These are phyloP conservation scores for Trissonchulus latispiculum DNA, from an alignment of 2,888 invertebrate genomes.

Conservation along the genomic window DNA sequence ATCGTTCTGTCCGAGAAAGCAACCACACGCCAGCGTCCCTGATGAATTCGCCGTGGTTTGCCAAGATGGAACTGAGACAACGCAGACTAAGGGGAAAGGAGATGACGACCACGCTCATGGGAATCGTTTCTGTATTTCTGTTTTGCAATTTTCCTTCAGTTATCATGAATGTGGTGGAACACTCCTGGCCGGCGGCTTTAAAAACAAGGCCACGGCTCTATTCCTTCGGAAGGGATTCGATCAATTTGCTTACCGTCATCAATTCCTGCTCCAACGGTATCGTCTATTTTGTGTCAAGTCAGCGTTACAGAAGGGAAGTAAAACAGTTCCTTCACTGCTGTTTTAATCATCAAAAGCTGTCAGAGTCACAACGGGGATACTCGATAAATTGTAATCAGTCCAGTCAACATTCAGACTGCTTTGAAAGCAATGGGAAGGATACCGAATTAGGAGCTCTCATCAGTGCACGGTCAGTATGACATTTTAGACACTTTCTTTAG, in stretches of 20 bases:
- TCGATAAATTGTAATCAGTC: too few relatives aligned
- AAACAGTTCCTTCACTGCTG: too few relatives aligned
- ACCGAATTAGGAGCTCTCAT: too few relatives aligned
- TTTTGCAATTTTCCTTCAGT: slow-evolving; percentile 1
- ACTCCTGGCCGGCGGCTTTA: neutral
- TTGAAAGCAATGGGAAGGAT: too few relatives aligned
- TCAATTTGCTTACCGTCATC: slow-evolving; percentile 1
- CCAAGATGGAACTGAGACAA: neutral
- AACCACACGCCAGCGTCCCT: neutral
- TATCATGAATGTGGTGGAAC: neutral
- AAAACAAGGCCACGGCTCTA: neutral
- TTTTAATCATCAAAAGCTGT: too few relatives aligned
- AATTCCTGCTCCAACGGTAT: neutral
- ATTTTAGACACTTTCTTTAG: too few relatives aligned
- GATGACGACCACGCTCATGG: neutral
- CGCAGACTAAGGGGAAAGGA: neutral
- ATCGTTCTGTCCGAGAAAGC: neutral
- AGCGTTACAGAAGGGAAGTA: neutral
- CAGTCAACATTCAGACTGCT: too few relatives aligned
- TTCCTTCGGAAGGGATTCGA: neutral
- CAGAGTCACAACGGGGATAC: too few relatives aligned
- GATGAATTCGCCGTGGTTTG: neutral
- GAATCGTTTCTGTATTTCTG: slow-evolving; percentile 1
- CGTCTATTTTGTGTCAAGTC: neutral
- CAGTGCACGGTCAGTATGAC: too few relatives aligned